phyloP scores from a whole-genome alignment of 2,888 invertebrate species.

The Brachylomia viminalis region DNA sequence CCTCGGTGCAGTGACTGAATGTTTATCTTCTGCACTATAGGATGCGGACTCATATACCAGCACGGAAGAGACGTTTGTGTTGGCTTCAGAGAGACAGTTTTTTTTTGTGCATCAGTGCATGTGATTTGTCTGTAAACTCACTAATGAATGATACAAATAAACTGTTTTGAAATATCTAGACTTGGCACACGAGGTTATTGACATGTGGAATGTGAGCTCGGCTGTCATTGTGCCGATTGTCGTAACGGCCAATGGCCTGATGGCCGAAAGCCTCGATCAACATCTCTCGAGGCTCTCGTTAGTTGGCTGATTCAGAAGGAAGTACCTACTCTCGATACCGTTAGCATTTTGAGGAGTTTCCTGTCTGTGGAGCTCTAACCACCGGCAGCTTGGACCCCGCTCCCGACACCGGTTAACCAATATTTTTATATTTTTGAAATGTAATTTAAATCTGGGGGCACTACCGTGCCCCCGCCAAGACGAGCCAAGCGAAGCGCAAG shows the following conservation, averaged over 20 bases:
- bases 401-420: too few species aligned
- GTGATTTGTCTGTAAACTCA: background rate
- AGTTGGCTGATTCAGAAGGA: background rate
- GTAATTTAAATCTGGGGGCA: too few species aligned
- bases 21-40: background rate
- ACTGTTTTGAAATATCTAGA: background rate
- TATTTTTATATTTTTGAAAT: too few species aligned
- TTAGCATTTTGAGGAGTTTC: background rate
- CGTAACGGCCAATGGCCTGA: background rate
- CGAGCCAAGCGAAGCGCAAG: too few species aligned
- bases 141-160: background rate
- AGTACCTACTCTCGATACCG: background rate
- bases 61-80: too few species aligned
- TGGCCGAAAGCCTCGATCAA: background rate
- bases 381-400: too few species aligned
- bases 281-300: background rate
- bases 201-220: background rate
- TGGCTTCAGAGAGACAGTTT: background rate
- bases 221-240: background rate
- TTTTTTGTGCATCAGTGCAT: slow-evolving; percentile 6
- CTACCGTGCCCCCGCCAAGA: too few species aligned
- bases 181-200: background rate
- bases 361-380: background rate
- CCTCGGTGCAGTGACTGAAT: background rate
- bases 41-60: background rate